Base-by-base conservation (phyloP, 2,888 invertebrate genomes). In the Napeogenes inachia region DNA sequence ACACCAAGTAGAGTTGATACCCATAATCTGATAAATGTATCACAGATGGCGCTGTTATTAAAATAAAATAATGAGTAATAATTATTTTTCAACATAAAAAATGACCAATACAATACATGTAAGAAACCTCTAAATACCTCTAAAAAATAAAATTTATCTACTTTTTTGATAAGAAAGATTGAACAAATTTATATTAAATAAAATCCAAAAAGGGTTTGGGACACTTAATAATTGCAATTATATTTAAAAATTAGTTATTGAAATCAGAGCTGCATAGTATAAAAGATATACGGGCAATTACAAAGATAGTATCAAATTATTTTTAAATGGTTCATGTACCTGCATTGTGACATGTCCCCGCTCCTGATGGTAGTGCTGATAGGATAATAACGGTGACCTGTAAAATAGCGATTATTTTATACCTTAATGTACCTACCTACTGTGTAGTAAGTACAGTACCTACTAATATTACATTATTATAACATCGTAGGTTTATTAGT, bases 361-460 rank as follows among this genome's bases (percentile, higher is more conserved):
- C 54, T 59, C 42, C 59, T 53, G 59, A 59, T 59, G 59, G 38
- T 54, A 54, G 59, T 30, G 10, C 30, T n/a, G 50, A 59, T 59
- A 59, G 21, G 13, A 12, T 54, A 59, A 59, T 59, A 54, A 54
- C 35, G 4, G 45, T 45, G 53, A 59, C 32, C 42, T 59, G 30
- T 47, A 30, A 30, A 30, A 50, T 50, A 50, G 30, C 5, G 3
- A 30, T 50, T 50, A n/a, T 2, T n/a, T 50, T 50, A n/a, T 2
- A 30, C 5, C 30, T 50, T 50, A 42, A 10, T 50, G 30, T 50
- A 50, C 30, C 21, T 50, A 50, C 21, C 8, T 10, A 10, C 4
- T 50, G 10, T 12, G 30, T 3, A 30, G 30, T 8, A 8, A 10
- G 47, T 47, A 21, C 21, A 21, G 21, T 21, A 21, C 21, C 21